Conservation (phyloP, 2,797 vertebrate species). For the Squalus acanthias region DNA sequence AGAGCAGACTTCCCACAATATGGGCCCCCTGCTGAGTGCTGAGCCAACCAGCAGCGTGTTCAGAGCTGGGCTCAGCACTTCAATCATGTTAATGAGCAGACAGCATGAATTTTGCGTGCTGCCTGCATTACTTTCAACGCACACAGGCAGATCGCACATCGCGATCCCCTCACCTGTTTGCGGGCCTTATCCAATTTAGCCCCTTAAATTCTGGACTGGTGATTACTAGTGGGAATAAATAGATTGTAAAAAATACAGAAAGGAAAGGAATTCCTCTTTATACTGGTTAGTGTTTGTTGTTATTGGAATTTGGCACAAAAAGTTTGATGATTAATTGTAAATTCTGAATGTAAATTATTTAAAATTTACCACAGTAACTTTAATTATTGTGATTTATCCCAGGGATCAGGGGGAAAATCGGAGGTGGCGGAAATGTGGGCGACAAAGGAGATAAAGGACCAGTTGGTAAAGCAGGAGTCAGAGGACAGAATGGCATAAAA, state of each 20-base stretch:
- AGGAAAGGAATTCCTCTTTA: background rate
- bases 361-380: background rate
- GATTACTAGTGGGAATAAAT: background rate
- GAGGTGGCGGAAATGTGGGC: constrained; percentile 75
- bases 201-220: background rate
- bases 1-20: too few species aligned
- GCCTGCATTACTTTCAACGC: too few species aligned
- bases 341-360: background rate
- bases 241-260: background rate
- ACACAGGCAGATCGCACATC: too few species aligned
- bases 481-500: constrained; percentile 65
- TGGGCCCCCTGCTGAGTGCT: too few species aligned
- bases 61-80: too few species aligned
- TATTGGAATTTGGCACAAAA: background rate
- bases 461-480: constrained; percentile 79
- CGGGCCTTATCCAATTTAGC: too few species aligned
- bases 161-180: too few species aligned
- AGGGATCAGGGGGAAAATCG: constrained; percentile 84
- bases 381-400: constrained; percentile 39
- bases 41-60: too few species aligned
- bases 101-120: too few species aligned
- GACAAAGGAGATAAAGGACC: constrained; percentile 80
- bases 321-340: background rate
- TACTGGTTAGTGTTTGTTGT: background rate
- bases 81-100: too few species aligned